Base-by-base conservation (phyloP, 2,113 vertebrate species). In the Chionis minor region DNA sequence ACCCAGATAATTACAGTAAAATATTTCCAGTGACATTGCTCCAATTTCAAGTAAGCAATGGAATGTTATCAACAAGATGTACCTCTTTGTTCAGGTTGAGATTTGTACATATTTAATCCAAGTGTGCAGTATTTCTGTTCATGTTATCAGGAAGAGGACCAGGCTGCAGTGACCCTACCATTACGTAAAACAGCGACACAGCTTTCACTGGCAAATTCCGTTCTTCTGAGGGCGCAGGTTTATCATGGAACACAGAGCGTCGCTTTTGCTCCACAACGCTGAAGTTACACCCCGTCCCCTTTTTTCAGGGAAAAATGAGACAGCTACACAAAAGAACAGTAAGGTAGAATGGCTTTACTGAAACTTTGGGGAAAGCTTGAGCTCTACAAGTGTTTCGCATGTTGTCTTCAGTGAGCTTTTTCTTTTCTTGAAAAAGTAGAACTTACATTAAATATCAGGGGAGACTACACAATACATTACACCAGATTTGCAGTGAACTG, bases 361-460 rank as follows among this genome's bases (percentile, higher is more conserved):
- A 79, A 92, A 91, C 69, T 87, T 89, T 89, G 86, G 80, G 85
- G 88, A 92, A 97, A 94, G 69, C 79, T 86, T 75, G 84, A 94
- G 40, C 80, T 78, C 79, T 80, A 45, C 85, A 86, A 45, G 14
- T 18, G 28, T n/a, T 92, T 70, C 70, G 40, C 65, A 69, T 14
- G 1, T 59, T 75, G 56, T 81, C 26, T 72, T 88, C 56, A 28
- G 24, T 47, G 67, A 81, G 26, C 14, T 62, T 86, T 73, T 56
- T 38, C 17, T 70, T 83, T 81, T 51, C 62, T 30, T 51, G 38
- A 44, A 66, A 17, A 70, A 44, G 8, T 10, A 2, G 30, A 72
- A 24, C 45, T 86, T 72, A 85, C 16, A 49, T 12, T 33, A 75
- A 85, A 54, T 32, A 58, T 52, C 3, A 4, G 65, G 54, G 62